A percentile compares a stretch with the other conserved stretches of the same genome.
phyloP scores from a whole-genome alignment of 2,113 vertebrate species.

The Rhabdomys dilectus region DNA sequence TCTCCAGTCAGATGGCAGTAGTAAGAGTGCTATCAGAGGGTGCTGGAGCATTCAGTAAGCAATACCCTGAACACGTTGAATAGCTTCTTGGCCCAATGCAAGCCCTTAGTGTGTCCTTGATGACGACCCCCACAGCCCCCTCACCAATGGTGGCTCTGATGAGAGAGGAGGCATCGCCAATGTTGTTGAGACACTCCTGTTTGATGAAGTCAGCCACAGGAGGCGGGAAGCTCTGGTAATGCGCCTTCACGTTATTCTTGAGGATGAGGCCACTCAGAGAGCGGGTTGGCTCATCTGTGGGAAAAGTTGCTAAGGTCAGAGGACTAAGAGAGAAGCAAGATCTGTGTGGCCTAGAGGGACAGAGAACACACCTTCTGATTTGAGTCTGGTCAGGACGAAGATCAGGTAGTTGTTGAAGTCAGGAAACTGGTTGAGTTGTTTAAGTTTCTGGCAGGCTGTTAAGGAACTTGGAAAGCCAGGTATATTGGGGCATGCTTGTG shows the following conservation, averaged over 20 bases:
- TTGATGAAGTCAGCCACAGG: slow-evolving; percentile 97
- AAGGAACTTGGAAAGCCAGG: slow-evolving; percentile 82
- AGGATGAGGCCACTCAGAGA: slow-evolving; percentile 97
- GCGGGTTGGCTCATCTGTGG: slow-evolving; percentile 94
- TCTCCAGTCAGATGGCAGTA: not conserved
- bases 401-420: slow-evolving; percentile 99
- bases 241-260: slow-evolving; percentile 98
- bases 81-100: not conserved
- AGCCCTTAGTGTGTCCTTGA: not conserved
- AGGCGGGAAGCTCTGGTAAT: slow-evolving; percentile 96
- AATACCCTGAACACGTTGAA: not conserved
- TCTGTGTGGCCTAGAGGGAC: not conserved
- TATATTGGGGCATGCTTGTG: not conserved
- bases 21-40: not conserved
- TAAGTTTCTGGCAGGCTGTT: slow-evolving; percentile 92
- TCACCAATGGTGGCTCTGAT: slow-evolving; percentile 97
- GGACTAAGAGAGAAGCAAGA: not conserved
- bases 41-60: not conserved
- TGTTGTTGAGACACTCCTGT: slow-evolving; percentile 97
- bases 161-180: slow-evolving; percentile 95
- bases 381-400: slow-evolving; percentile 96
- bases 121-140: not conserved
- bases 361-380: slow-evolving; percentile 92
- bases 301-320: slow-evolving; percentile 28
- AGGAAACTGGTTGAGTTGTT: slow-evolving; percentile 97